Percentiles rank a stretch among this genome's conserved stretches.
Evolutionary conservation across 2,113 vertebrate genomes (phyloP).

Genomic region (Athene cunicularia): DNA sequence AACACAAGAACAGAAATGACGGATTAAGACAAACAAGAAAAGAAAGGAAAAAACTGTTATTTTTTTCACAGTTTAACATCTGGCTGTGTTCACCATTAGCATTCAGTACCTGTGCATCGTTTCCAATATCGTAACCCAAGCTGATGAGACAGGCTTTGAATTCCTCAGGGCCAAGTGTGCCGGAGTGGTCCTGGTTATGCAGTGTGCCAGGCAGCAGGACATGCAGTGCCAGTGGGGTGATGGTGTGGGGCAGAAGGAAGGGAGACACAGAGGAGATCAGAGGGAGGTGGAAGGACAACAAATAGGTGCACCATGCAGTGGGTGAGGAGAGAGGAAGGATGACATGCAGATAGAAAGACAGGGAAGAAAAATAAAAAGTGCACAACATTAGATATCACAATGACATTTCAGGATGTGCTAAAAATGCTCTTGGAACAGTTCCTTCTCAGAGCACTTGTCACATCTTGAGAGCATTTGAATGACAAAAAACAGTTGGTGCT

Average conservation of each 20-base stretch:
- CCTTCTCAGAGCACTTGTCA: slow-evolving; percentile 50
- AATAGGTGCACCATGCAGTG: slow-evolving; percentile 83
- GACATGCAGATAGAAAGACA: slow-evolving; percentile 73
- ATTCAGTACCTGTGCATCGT: slow-evolving; percentile 96
- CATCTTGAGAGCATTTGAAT: slow-evolving; percentile 31
- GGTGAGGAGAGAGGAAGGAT: slow-evolving; percentile 58
- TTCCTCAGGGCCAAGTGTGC: slow-evolving; percentile 98
- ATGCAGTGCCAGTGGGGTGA: slow-evolving; percentile 65
- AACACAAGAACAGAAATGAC: slow-evolving; percentile 30
- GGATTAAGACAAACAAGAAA: slow-evolving; percentile 75
- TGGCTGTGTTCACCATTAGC: slow-evolving; percentile 71
- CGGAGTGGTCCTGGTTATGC: slow-evolving; percentile 95
- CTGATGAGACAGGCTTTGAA: slow-evolving; percentile 99
- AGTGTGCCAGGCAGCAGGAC: slow-evolving; percentile 86
- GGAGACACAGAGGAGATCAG: slow-evolving; percentile 15
- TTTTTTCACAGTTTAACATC: slow-evolving; percentile 73
- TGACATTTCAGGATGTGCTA: slow-evolving; percentile 67
- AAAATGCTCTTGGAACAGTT: slow-evolving; percentile 67
- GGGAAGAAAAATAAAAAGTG: slow-evolving; percentile 82
- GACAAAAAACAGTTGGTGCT: slow-evolving; percentile 41
- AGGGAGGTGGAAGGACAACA: slow-evolving; percentile 7
- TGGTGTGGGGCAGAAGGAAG: slow-evolving; percentile 41
- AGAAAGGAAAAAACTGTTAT: slow-evolving; percentile 77
- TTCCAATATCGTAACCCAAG: slow-evolving; percentile 99
- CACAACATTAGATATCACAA: slow-evolving; percentile 79